phyloP scores from a whole-genome alignment of 2,797 vertebrate species.

The Anguilla pacifica region DNA sequence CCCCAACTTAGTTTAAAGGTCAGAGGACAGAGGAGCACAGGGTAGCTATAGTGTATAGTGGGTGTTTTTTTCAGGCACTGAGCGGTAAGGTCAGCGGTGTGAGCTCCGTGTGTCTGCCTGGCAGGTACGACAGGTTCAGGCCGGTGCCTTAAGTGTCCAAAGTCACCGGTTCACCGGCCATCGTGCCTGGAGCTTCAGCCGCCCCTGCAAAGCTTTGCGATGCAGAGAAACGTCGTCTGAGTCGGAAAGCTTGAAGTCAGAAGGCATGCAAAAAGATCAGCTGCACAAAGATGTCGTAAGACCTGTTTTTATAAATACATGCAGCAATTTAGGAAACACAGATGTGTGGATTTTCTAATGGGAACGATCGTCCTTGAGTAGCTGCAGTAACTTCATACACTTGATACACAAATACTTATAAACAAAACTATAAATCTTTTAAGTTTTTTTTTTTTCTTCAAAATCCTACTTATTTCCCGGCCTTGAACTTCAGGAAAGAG shows the following conservation, averaged over 20 bases:
- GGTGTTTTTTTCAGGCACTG: neutral
- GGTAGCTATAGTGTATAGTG: neutral
- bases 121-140: constrained; percentile 6
- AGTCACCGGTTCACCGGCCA: neutral
- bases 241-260: neutral
- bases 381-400: neutral
- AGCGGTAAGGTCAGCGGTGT: neutral
- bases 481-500: neutral
- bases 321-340: no score
- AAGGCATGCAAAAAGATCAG: neutral
- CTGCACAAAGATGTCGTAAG: neutral
- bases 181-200: neutral
- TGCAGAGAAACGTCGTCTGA: neutral
- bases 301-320: neutral
- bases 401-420: neutral
- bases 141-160: neutral
- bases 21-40: neutral
- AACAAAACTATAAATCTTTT: neutral
- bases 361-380: constrained; percentile 2
- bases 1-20: neutral
- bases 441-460: neutral
- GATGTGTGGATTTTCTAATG: neutral
- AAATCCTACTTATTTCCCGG: neutral
- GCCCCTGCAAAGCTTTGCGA: neutral
- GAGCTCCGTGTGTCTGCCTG: neutral